Evolutionary conservation across 2,888 invertebrate genomes (phyloP).

Genomic region (Eupithecia insigniata): DNA sequence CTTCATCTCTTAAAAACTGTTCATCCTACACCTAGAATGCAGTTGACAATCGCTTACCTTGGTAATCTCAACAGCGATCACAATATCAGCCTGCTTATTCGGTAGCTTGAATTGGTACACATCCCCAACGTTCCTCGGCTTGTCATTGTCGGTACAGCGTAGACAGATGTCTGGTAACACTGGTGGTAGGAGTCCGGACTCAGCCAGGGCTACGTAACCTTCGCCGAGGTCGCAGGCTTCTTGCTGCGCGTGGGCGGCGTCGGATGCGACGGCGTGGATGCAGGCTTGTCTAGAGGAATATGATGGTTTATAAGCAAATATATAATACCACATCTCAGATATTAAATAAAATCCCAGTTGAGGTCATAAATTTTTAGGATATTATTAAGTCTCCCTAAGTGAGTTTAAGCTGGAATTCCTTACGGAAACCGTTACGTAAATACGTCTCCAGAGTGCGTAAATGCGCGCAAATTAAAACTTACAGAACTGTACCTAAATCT

Average conservation of each 20-base stretch:
- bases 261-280: slow-evolving; percentile 84
- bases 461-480: too few species aligned
- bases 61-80: slow-evolving; percentile 89
- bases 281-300: slow-evolving; percentile 87
- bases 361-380: too few species aligned
- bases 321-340: too few species aligned
- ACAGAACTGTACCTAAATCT: not conserved
- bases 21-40: not conserved
- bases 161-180: slow-evolving; percentile 87
- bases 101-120: slow-evolving; percentile 87
- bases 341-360: too few species aligned
- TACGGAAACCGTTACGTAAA: too few species aligned
- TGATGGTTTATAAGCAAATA: slow-evolving; percentile 3
- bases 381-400: too few species aligned
- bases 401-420: too few species aligned
- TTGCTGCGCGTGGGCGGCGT: slow-evolving; percentile 69
- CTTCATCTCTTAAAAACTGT: too few species aligned
- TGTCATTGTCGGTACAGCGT: slow-evolving; percentile 80
- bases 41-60: slow-evolving; percentile 51
- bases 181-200: slow-evolving; percentile 83
- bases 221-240: slow-evolving; percentile 87
- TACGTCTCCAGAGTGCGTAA: too few species aligned
- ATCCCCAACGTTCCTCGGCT: slow-evolving; percentile 81
- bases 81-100: slow-evolving; percentile 90
- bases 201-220: slow-evolving; percentile 87